Evolutionary conservation across 2,113 vertebrate species (phyloP), one percentile per base, ranked within the genome.

Genomic region (Lathamus discolor): DNA sequence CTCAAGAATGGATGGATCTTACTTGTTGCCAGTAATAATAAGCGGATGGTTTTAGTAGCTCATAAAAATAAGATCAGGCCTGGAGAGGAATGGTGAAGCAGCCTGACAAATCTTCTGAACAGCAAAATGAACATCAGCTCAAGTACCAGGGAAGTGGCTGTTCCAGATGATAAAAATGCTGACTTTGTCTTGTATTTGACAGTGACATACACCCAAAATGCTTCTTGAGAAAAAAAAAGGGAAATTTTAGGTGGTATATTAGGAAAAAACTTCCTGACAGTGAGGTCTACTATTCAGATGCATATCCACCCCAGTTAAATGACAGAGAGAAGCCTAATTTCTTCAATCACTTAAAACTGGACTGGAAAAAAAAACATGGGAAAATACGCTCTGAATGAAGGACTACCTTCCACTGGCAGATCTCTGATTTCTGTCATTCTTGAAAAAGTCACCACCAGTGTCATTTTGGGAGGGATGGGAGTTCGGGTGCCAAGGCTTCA

Each of bases 61-160:
- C 92, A 86, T 93, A 94, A 94, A 88, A 93, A 91, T 28, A 73
- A 93, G 55, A 41, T 49, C 79, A 74, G 35, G n/a, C 46, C 83
- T 86, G 93, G 54, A 73, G 73, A 90, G 54, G 86, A 88, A 84
- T 51, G 29, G 68, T 86, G 92, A 97, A 95, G 76, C 70, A 92
- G 90, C 67, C 63, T 94, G 81, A 97, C 57, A 88, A 91, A 80
- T 88, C 52, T 95, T 92, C 35, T 63, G 39, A 86, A 79, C 17
- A 95, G 84, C 80, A 84, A 82, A 88, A 51, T 20, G 76, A 83
- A 20, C 66, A 86, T 74, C 79, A 93, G 29, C 51, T 83, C 44
- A 89, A 52, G 37, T 86, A 55, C 27, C 67, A 69, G 49, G 9
- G 51, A 37, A 23, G 46, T 44, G 41, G 67, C 41, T 63, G 37